Conservation (phyloP, 2,113 vertebrate species). For the Solenodon paradoxus region DNA sequence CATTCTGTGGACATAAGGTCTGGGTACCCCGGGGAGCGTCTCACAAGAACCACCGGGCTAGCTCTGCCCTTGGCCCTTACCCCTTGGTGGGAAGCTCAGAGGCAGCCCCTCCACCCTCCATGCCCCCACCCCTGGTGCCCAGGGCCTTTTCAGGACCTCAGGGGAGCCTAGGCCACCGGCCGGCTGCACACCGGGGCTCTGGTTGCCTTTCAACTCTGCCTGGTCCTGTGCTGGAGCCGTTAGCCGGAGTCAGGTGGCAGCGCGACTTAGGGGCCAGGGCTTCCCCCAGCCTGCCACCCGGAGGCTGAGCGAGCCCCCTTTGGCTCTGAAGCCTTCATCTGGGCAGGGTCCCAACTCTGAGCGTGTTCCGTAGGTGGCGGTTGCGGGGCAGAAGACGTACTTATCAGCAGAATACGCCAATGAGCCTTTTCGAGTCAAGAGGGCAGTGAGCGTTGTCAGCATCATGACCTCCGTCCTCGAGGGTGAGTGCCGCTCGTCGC, state of each 20-base stretch:
- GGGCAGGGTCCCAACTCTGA: not conserved
- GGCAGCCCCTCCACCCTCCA: not conserved
- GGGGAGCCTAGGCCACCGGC: not conserved
- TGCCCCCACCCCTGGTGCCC: too few relatives aligned
- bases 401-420: conserved; percentile 86
- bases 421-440: conserved; percentile 83
- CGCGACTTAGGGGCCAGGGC: too few relatives aligned
- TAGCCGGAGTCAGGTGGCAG: not conserved
- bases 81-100: not conserved
- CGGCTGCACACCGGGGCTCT: not conserved
- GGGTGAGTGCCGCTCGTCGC: conserved; percentile 83
- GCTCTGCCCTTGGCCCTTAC: not conserved
- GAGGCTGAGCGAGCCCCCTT: not conserved
- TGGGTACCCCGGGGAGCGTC: not conserved
- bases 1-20: not conserved
- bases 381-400: conserved; percentile 46
- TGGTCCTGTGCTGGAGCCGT: not conserved
- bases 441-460: conserved; percentile 93
- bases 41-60: not conserved
- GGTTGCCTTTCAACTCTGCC: not conserved
- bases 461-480: conserved; percentile 95
- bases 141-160: not conserved
- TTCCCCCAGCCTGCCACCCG: not conserved
- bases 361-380: conserved; percentile 42
- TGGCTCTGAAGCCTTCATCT: not conserved